Evolutionary conservation across 1,140 invertebrate species (phyloP).

Genomic region (Drosophila yakuba): DNA sequence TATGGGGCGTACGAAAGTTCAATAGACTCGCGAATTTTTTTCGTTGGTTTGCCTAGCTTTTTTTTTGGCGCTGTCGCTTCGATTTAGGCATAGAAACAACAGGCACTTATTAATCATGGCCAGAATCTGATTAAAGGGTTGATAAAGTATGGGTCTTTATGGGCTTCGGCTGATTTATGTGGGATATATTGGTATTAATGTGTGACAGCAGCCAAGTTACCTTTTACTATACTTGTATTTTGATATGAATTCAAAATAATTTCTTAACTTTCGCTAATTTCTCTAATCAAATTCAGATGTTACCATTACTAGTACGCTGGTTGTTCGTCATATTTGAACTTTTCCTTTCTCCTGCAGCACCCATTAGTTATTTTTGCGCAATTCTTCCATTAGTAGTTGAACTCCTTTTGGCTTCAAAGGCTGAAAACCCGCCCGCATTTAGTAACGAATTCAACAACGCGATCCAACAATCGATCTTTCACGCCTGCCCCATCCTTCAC

Average conservation of each 20-base stretch:
- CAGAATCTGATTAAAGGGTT: slow-evolving; percentile 19
- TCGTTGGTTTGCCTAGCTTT: neutral
- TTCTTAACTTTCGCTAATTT: neutral
- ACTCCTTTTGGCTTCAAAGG: slow-evolving; percentile 7
- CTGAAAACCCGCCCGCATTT: slow-evolving; percentile 24
- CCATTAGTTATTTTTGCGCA: neutral
- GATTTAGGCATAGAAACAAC: slow-evolving; percentile 37
- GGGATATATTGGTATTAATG: neutral
- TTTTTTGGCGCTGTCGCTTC: slow-evolving; percentile 8
- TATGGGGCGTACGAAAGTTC: slow-evolving; percentile 63
- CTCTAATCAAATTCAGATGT: neutral
- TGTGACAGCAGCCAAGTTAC: too few species aligned
- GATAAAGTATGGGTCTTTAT: neutral
- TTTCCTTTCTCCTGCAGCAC: slow-evolving; percentile 11
- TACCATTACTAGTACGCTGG: neutral
- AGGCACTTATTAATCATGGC: slow-evolving; percentile 32
- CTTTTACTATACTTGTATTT: too few species aligned
- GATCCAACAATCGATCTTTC: slow-evolving; percentile 42
- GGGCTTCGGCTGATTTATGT: slow-evolving; percentile 13
- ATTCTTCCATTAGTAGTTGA: neutral
- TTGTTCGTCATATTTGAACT: neutral
- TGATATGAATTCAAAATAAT: neutral
- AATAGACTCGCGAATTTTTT: slow-evolving; percentile 73
- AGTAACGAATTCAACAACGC: neutral
- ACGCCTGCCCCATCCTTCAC: slow-evolving; percentile 31